Evolutionary conservation across 2,113 vertebrate species (phyloP), one percentile per base, ranked within the genome.

Genomic region (Falco punctatus): DNA sequence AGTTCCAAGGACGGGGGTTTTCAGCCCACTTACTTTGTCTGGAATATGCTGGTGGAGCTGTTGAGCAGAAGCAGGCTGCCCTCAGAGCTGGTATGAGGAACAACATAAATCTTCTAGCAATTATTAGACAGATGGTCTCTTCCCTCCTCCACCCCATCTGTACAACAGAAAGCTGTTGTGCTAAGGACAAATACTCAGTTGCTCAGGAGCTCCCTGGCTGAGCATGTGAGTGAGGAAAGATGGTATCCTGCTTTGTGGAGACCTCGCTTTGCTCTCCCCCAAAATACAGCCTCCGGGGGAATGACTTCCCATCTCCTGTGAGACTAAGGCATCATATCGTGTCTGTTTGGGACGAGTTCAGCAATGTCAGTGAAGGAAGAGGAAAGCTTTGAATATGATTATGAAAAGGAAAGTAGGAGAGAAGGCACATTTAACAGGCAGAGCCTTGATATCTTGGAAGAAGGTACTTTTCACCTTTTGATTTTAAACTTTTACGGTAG

Each of bases 351-450:
- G 88, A 88, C 72, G 59, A 77, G 81, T 88, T 94, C 65, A 55
- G 97, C 95, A 81, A 99, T 99, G 99, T 98, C 98, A 24, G 79
- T 65, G 89, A 92, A 92, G 10, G 86, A 96, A 74, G 98, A 99
- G 52, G 98, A 98, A 96, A 97, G 79, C 92, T 99, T 97, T 96
- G 98, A 99, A 52, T 98, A 77, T 40, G 95, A 97, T 79, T 91
- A 35, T 58, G 96, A 96, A 44, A 88, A 96, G 61, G 98, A 97
- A 82, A 94, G 77, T 20, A 70, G 89, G 85, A 93, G 88, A 38
- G 17, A 40, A 32, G 0, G 7, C 15, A 17, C 26, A 5, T 52
- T 81, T 44, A 62, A 57, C 46, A 90, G 71, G 22, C 97, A 97
- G 28, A 90, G 71, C 78, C 91, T 98, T 79, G 98, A 98, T 33